These are phyloP conservation scores for Bembecia ichneumoniformis DNA, from an alignment of 2,888 invertebrate species.

Conservation along the genomic window DNA sequence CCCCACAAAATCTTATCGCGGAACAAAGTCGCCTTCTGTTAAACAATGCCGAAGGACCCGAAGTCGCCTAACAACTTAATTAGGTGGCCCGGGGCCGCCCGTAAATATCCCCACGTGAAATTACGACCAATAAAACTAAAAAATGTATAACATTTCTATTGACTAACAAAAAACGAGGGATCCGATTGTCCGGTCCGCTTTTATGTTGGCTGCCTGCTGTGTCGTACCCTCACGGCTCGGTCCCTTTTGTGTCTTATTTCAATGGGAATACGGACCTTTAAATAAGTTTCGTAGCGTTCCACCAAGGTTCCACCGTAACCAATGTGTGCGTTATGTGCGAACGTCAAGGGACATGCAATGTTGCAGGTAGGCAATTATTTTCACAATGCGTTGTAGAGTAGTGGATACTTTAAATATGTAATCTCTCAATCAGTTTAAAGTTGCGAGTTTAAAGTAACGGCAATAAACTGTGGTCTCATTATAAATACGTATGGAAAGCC, in stretches of 20 bases:
- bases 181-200: slow-evolving; percentile 62
- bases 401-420: background rate
- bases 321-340: slow-evolving; percentile 34
- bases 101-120: slow-evolving; percentile 70
- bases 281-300: background rate
- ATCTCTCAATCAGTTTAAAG: background rate
- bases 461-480: background rate
- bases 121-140: slow-evolving; percentile 70
- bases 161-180: slow-evolving; percentile 62
- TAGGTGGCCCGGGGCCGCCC: slow-evolving; percentile 66
- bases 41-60: slow-evolving; percentile 57
- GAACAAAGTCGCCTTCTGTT: slow-evolving; percentile 47
- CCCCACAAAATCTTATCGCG: slow-evolving; percentile 46
- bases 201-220: slow-evolving; percentile 63
- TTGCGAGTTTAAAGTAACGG: no score
- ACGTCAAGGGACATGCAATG: slow-evolving; percentile 27
- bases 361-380: slow-evolving; percentile 14
- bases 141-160: slow-evolving; percentile 71
- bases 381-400: no score
- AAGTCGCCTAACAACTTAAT: slow-evolving; percentile 69
- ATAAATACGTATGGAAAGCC: background rate
- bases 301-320: slow-evolving; percentile 21
- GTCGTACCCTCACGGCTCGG: slow-evolving; percentile 16
- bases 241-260: background rate
- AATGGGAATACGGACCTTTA: background rate